Base-by-base conservation (phyloP, 2,113 vertebrate genomes). In the Paramormyrops kingsleyae region DNA sequence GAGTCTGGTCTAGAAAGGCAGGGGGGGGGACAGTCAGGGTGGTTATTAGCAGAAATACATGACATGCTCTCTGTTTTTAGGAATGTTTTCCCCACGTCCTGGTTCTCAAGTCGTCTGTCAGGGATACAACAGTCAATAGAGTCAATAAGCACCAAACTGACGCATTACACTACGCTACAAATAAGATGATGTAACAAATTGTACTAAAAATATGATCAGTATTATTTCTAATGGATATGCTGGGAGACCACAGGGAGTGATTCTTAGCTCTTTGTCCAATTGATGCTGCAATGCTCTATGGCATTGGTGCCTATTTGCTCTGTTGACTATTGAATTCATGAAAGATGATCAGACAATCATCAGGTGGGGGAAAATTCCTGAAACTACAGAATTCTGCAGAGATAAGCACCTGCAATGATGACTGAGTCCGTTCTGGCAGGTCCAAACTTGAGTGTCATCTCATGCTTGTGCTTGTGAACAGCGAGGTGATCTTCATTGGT, bases 401-500 rank as follows among this genome's bases (percentile, higher is more conserved):
- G 31, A 77, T 53, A 19, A 87, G 52, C 97, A 99, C 98, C 98
- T 97, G 98, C 98, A 88, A 99, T 99, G 93, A 99, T 99, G 95
- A 99, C 98, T 2, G 98, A 98, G 94, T 99, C 98, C 0, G 98
- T 99, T 92, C 98, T 96, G 87, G 98, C 95, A 42, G 98, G 98
- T 94, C 98, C 98, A 91, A 99, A 99, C 93, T 99, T 99, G 92
- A 99, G 93, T 39, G 98, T 99, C 98, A 99, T 99, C 95, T 99
- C 98, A 89, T 99, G 98, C 94, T 99, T 99, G 96, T 99, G 98
- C 95, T 97, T 99, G 94, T 99, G 98, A 89, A 99, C 98, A 21
- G 98, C 97, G 96, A 99, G 97, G 95, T 99, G 98, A 95, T 99
- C 98, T 96, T 99, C 98, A 89, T 99, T 99, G 91, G 98, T 99